phyloP scores from a whole-genome alignment of 2,113 vertebrate genomes.

The Mustela lutreola region DNA sequence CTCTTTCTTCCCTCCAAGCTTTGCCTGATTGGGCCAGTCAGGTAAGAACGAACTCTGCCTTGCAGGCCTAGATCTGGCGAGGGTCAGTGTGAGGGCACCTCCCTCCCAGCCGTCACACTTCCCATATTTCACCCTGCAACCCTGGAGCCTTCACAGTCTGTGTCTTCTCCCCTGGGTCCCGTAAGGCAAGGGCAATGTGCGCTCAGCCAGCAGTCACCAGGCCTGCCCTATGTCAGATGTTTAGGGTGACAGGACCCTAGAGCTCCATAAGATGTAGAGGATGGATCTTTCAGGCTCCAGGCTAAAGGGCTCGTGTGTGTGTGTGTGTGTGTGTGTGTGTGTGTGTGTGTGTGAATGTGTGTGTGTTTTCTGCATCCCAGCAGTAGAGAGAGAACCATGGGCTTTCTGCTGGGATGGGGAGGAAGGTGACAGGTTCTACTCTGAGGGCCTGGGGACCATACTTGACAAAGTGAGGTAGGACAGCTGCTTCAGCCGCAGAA shows the following conservation, averaged over 20 bases:
- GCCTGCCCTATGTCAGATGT: neutral
- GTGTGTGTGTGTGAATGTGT: neutral
- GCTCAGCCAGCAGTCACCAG: neutral
- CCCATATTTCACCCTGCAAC: neutral
- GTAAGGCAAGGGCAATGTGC: neutral
- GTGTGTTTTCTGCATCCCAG: neutral
- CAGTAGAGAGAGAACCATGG: neutral
- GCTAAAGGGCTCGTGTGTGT: neutral
- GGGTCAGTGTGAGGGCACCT: neutral
- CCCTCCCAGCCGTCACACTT: neutral
- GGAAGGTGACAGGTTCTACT: neutral
- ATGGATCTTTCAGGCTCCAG: neutral
- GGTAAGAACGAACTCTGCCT: neutral
- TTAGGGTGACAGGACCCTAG: neutral
- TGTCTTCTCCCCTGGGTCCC: neutral
- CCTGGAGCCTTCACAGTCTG: neutral
- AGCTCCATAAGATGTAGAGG: neutral
- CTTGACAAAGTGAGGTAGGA: neutral
- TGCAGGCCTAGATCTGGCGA: neutral
- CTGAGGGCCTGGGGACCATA: neutral
- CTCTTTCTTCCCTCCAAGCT: neutral
- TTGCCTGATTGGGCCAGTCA: neutral
- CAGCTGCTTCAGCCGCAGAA: constrained; percentile 12
- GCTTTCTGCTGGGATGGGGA: neutral
- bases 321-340: too few relatives aligned